Conservation (phyloP, 2,797 vertebrate genomes). For the Macropodus opercularis region DNA sequence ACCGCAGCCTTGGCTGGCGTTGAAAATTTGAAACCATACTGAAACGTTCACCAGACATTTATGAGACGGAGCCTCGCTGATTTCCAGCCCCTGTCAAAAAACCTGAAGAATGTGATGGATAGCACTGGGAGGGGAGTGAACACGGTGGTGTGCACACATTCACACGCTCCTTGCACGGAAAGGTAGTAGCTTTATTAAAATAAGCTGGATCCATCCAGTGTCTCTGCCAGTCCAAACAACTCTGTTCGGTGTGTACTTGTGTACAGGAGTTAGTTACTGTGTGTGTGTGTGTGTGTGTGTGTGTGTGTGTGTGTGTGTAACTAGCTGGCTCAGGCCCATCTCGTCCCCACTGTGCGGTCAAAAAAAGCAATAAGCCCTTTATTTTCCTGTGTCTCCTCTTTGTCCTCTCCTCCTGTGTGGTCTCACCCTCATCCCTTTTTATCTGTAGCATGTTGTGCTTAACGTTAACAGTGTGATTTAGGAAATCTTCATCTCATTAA, state of each 20-base stretch:
- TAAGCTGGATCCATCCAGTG: slow-evolving; percentile 52
- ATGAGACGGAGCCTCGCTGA: slow-evolving; percentile 32
- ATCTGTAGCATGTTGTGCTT: slow-evolving; percentile 33
- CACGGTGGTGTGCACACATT: slow-evolving; percentile 25
- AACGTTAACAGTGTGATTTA: slow-evolving; percentile 44
- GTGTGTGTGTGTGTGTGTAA: slow-evolving; percentile 38
- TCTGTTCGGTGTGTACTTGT: slow-evolving; percentile 53
- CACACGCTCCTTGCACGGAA: slow-evolving; percentile 24
- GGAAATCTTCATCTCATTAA: slow-evolving; percentile 45
- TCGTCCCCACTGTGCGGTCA: slow-evolving; percentile 66
- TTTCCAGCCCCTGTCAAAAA: slow-evolving; percentile 51
- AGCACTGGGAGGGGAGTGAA: slow-evolving; percentile 23
- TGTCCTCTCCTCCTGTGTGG: slow-evolving; percentile 68
- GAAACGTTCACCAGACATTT: slow-evolving; percentile 58
- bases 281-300: slow-evolving; percentile 18
- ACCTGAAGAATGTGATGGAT: slow-evolving; percentile 54
- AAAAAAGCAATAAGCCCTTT: slow-evolving; percentile 60
- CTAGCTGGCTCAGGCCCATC: slow-evolving; percentile 43
- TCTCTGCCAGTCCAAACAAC: slow-evolving; percentile 71
- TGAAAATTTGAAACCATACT: slow-evolving; percentile 35
- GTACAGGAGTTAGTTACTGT: slow-evolving; percentile 27
- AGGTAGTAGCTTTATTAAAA: slow-evolving; percentile 72
- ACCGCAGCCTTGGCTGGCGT: slow-evolving; percentile 37
- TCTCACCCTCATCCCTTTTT: slow-evolving; percentile 36
- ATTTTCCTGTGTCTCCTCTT: slow-evolving; percentile 56